Percentiles rank a stretch among this genome's conserved stretches.
Conservation (phyloP, 2,797 vertebrate genomes). For the Peromyscus aztecus region DNA sequence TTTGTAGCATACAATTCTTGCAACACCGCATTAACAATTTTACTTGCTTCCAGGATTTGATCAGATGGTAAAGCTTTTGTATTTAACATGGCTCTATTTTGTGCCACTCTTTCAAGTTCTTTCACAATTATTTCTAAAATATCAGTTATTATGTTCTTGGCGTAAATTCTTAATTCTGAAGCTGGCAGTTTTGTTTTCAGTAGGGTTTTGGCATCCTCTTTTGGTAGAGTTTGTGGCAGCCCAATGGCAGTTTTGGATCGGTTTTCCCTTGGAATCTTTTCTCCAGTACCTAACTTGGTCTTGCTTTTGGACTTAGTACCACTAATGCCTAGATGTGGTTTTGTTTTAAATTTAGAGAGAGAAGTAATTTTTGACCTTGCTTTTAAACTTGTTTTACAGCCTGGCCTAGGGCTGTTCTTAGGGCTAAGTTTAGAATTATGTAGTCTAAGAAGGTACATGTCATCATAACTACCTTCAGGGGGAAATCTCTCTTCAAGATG, state of each 20-base stretch:
- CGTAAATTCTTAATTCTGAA: constrained; percentile 72
- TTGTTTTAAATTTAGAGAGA: constrained; percentile 72
- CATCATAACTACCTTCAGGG: constrained; percentile 24
- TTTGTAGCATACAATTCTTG: constrained; percentile 58
- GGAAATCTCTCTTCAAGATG: constrained; percentile 20
- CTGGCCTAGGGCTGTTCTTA: constrained; percentile 41
- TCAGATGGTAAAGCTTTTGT: constrained; percentile 47
- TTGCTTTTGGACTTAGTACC: constrained; percentile 67
- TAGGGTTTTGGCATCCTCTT: constrained; percentile 52
- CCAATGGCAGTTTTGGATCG: background rate
- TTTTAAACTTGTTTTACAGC: constrained; percentile 72
- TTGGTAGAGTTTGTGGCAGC: background rate
- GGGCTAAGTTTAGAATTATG: constrained; percentile 29
- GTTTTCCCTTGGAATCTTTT: constrained; percentile 10
- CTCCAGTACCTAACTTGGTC: constrained; percentile 28
- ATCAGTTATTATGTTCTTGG: constrained; percentile 73
- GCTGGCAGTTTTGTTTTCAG: constrained; percentile 67
- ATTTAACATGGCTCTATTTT: constrained; percentile 4
- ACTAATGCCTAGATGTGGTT: background rate
- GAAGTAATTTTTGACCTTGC: constrained; percentile 66
- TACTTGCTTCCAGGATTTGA: constrained; percentile 67
- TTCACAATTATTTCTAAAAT: constrained; percentile 75
- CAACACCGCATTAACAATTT: constrained; percentile 71
- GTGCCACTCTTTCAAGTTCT: constrained; percentile 73
- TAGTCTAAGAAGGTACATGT: background rate